Evolutionary conservation across 2,797 vertebrate species (phyloP), one percentile per base, ranked within the genome.

Genomic region (Lagocephalus sceleratus): DNA sequence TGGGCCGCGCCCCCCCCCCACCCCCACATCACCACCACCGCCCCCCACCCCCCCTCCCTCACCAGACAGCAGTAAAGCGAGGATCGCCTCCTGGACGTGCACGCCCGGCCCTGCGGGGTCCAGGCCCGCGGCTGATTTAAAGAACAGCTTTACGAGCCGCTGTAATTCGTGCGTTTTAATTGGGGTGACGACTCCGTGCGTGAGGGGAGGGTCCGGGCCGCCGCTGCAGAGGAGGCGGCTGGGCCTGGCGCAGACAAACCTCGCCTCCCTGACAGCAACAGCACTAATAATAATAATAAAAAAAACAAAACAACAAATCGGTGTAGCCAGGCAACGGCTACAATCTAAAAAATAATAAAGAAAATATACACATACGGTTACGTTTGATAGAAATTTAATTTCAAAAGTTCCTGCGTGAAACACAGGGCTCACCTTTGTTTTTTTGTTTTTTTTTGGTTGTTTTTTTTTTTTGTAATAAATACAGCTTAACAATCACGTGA

Each of bases 381-480:
- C 6, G 54, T 56, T 51, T 51, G 50, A 23, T 41, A 55, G 15
- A 51, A 59, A 52, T 20, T 4, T 54, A 11, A 51, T 68, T 56
- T 52, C 19, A 63, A 65, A 73, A 54, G 39, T 62, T 15, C 25
- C 58, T 17, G 48, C 25, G 20, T 71, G 55, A 71, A 75, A 76
- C 71, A 70, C 50, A 47, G 35, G 52, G 25, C 46, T 54, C 16
- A 55, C 68, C 49, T 81, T 81, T 82, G 6, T 12, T 19, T 81
- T 83, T 68, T 72, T 81, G 73, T 55, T 73, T 26, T 35, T 12
- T 19, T 81, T 83, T 68, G n/a, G n/a, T n/a, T n/a, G n/a, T 35
- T 12, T 19, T 81, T 83, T 68, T 72, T 81, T 75, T 55, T 73
- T 26, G 73, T 66, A 82, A 88, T 87, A 85, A 87, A 88, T 86